These are phyloP conservation scores for Gymnorhina tibicen DNA, from an alignment of 2,113 vertebrate species.

Conservation along the genomic window DNA sequence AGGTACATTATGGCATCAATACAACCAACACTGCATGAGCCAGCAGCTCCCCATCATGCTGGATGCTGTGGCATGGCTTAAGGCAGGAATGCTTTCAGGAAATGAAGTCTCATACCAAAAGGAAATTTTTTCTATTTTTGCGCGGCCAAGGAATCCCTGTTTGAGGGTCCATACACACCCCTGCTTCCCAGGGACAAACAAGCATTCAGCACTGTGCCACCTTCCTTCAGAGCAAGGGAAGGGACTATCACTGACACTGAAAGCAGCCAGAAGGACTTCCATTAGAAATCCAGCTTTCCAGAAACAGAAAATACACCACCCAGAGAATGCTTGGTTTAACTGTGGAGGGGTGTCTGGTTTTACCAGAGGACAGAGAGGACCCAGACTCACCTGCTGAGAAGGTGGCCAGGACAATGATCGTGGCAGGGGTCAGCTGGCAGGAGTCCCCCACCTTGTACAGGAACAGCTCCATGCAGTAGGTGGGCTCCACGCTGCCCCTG, in stretches of 20 bases:
- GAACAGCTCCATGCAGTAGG: conserved; percentile 88
- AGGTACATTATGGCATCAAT: neutral
- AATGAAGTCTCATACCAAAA: neutral
- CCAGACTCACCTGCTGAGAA: conserved; percentile 71
- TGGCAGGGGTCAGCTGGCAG: conserved; percentile 82
- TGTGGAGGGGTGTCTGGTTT: neutral
- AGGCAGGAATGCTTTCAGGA: neutral
- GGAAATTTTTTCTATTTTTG: neutral
- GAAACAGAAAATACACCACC: neutral
- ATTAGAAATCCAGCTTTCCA: neutral
- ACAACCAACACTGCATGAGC: neutral
- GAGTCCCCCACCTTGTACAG: conserved; percentile 79
- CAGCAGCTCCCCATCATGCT: neutral
- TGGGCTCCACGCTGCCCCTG: conserved; percentile 73
- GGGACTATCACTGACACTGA: neutral
- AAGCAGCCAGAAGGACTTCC: neutral
- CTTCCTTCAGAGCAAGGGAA: neutral
- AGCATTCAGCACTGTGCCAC: neutral
- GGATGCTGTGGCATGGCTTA: neutral
- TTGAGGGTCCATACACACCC: neutral
- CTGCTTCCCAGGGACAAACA: neutral
- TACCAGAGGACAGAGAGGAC: neutral
- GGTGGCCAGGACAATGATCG: conserved; percentile 76
- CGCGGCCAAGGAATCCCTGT: neutral
- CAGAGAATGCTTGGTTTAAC: neutral